Evolutionary conservation across 2,113 vertebrate genomes (phyloP).

Genomic region (Calidris pygmaea): DNA sequence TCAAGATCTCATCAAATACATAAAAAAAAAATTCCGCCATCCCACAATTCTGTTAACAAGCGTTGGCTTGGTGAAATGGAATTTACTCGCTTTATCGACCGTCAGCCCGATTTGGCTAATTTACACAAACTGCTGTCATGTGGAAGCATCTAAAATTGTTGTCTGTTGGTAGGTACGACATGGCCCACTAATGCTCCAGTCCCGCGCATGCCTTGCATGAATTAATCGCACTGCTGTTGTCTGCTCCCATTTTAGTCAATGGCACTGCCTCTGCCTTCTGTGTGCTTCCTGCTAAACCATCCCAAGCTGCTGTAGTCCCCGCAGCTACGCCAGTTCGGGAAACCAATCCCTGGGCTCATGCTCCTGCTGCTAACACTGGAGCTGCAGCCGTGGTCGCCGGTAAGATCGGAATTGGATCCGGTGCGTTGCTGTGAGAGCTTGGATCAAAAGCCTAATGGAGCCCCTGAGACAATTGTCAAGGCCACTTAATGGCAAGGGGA

Average conservation of each 20-base stretch:
- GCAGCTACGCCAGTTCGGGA: conserved; percentile 91
- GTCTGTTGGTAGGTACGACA: conserved; percentile 41
- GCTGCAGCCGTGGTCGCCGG: conserved; percentile 75
- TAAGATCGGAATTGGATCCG: conserved; percentile 75
- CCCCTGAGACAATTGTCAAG: conserved; percentile 6
- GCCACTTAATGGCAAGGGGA: conserved; percentile 26
- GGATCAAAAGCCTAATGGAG: conserved; percentile 44
- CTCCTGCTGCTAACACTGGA: conserved; percentile 80
- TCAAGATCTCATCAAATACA: background rate
- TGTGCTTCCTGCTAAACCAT: conserved; percentile 82
- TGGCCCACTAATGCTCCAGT: conserved; percentile 39
- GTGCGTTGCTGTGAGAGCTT: conserved; percentile 58
- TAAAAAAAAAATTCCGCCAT: background rate
- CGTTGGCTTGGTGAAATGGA: background rate
- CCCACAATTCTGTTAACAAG: background rate
- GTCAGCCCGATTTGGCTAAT: background rate
- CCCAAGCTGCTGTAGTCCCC: conserved; percentile 80
- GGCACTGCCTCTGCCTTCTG: conserved; percentile 86
- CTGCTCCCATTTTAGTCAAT: conserved; percentile 91
- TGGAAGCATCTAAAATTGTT: conserved; percentile 16
- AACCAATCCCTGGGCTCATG: conserved; percentile 96
- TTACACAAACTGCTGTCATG: conserved; percentile 28
- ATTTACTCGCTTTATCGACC: background rate
- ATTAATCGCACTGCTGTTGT: conserved; percentile 79
- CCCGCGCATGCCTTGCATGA: conserved; percentile 73